phyloP scores from a whole-genome alignment of 1,140 invertebrate genomes.

The Lutraria rhynchaena region DNA sequence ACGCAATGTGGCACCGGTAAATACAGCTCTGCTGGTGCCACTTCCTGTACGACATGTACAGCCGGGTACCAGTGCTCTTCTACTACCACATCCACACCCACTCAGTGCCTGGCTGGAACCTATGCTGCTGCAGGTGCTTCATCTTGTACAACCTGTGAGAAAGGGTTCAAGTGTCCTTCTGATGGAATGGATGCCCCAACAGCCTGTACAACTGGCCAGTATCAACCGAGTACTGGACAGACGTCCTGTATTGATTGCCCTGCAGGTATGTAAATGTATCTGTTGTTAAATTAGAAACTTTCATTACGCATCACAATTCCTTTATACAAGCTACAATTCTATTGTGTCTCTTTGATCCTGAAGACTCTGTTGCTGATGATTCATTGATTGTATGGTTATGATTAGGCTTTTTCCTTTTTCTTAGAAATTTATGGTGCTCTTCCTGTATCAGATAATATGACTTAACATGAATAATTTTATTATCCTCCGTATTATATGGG shows the following conservation, averaged over 20 bases:
- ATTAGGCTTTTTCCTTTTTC: no score
- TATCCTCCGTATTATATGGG: no score
- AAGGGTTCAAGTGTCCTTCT: slow-evolving; percentile 69
- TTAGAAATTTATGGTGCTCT: no score
- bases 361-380: no score
- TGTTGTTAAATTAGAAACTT: no score
- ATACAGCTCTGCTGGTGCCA: slow-evolving; percentile 69
- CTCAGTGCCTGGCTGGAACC: slow-evolving; percentile 68
- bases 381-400: no score
- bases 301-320: no score
- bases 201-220: slow-evolving; percentile 70
- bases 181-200: slow-evolving; percentile 66
- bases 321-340: no score
- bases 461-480: no score
- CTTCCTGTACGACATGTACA: slow-evolving; percentile 71
- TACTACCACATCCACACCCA: slow-evolving; percentile 59
- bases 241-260: slow-evolving; percentile 69
- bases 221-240: slow-evolving; percentile 72
- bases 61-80: slow-evolving; percentile 70
- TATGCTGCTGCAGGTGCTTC: slow-evolving; percentile 68
- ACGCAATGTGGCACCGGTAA: slow-evolving; percentile 68
- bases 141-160: slow-evolving; percentile 67
- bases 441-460: no score
- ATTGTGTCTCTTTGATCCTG: no score
- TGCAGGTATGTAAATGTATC: slow-evolving; percentile 60